Evolutionary conservation across 2,113 vertebrate species (phyloP).

Genomic region (Meles meles): DNA sequence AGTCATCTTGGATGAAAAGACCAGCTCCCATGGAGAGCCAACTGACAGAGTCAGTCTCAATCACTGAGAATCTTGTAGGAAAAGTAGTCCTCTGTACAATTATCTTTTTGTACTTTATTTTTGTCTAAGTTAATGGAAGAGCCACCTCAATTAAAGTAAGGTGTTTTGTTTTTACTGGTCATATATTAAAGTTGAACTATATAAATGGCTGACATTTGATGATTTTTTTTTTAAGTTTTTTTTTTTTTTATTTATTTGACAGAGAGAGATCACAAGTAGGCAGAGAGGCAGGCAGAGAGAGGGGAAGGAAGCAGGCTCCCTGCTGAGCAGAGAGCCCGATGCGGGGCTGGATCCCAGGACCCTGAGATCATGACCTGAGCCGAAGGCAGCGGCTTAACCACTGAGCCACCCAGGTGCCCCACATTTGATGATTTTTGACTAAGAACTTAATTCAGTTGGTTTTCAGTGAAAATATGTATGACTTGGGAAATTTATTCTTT

Average conservation of each 20-base stretch:
- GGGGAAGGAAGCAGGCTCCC: no score
- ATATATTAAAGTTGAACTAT: not conserved
- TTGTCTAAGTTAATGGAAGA: not conserved
- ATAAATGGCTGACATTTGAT: not conserved
- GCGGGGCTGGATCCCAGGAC: no score
- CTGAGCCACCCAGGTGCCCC: no score
- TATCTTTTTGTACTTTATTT: not conserved
- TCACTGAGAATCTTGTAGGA: not conserved
- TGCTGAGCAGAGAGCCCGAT: no score
- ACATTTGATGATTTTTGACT: conserved; percentile 12
- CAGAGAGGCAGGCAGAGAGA: no score
- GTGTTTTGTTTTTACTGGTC: not conserved
- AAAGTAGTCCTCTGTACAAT: not conserved
- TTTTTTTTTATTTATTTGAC: no score
- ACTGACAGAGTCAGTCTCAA: not conserved
- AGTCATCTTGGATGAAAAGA: not conserved
- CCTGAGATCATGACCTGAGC: no score
- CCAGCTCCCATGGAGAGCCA: not conserved
- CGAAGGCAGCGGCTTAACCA: no score
- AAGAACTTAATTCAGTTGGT: not conserved
- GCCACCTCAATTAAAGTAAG: not conserved
- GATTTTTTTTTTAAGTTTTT: no score
- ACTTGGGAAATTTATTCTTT: not conserved
- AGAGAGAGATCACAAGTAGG: no score
- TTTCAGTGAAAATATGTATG: not conserved